phyloP scores from a whole-genome alignment of 2,888 invertebrate species.

The Dichetophora obliterata region DNA sequence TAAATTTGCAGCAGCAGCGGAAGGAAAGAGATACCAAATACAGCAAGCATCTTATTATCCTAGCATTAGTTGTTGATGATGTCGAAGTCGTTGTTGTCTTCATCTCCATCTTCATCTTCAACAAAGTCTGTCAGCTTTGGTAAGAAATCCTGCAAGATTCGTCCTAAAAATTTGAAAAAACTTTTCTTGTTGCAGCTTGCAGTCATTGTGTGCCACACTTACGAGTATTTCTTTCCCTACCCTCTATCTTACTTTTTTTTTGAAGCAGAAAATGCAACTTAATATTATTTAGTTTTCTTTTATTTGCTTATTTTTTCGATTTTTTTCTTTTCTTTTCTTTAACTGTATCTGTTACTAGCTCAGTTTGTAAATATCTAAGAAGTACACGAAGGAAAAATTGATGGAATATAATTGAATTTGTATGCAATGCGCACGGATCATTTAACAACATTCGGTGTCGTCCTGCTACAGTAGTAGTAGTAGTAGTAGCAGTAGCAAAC shows the following conservation, averaged over 20 bases:
- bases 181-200: not conserved
- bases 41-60: conserved; percentile 37
- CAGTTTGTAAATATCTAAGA: conserved; percentile 8
- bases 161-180: not conserved
- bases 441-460: conserved; percentile 11
- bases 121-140: not conserved
- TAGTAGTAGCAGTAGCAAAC: no score
- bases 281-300: conserved; percentile 14
- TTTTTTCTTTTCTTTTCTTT: not conserved
- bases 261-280: not conserved
- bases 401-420: conserved; percentile 35
- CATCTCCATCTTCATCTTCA: not conserved
- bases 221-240: not conserved
- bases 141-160: not conserved
- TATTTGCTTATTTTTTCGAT: not conserved
- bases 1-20: not conserved
- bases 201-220: not conserved
- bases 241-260: not conserved
- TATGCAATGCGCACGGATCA: conserved; percentile 29
- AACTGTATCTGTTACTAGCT: not conserved
- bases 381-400: conserved; percentile 22
- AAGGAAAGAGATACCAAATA: conserved; percentile 8
- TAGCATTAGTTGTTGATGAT: conserved; percentile 39
- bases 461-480: conserved; percentile 2
- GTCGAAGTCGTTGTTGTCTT: conserved; percentile 30